These are phyloP conservation scores for Apteryx owenii DNA, from an alignment of 2,113 vertebrate species.

Conservation along the genomic window DNA sequence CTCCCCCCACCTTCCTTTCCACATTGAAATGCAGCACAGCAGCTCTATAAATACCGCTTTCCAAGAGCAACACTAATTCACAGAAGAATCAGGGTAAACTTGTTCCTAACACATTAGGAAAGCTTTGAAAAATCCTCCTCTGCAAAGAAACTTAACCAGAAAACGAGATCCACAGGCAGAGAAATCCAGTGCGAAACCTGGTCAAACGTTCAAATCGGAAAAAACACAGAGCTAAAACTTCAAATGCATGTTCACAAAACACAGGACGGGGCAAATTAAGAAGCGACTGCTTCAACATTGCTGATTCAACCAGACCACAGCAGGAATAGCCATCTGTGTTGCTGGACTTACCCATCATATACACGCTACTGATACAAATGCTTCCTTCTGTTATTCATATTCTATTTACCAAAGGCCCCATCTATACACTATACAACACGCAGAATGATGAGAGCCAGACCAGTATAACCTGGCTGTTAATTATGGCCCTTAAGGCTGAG, in stretches of 20 bases:
- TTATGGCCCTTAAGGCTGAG: not conserved
- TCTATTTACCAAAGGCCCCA: not conserved
- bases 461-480: conserved; percentile 48
- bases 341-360: not conserved
- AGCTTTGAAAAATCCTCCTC: not conserved
- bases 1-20: not conserved
- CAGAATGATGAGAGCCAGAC: not conserved
- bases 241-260: not conserved
- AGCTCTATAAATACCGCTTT: not conserved
- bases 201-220: not conserved
- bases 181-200: not conserved
- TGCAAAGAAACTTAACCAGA: not conserved
- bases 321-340: not conserved
- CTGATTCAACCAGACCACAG: not conserved
- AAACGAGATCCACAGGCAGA: not conserved
- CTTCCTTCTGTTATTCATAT: conserved; percentile 11
- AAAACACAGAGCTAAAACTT: not conserved
- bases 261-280: not conserved
- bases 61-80: not conserved
- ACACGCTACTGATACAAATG: not conserved
- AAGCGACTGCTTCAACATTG: not conserved
- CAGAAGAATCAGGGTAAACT: not conserved
- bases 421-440: not conserved
- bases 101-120: not conserved
- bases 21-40: not conserved